phyloP scores from a whole-genome alignment of 2,888 invertebrate species.

The Erebia aethiops region DNA sequence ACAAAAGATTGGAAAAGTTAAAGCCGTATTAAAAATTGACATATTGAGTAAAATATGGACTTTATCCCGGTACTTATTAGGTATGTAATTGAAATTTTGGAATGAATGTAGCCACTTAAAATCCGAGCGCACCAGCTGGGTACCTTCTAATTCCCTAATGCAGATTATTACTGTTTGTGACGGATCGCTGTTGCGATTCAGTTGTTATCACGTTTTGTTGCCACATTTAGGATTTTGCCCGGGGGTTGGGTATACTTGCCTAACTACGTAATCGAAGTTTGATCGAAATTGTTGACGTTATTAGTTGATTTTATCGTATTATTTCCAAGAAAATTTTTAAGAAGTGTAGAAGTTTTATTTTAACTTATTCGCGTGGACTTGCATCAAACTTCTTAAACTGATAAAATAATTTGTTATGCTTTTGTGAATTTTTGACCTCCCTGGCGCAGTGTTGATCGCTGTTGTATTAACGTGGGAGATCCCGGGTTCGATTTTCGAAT shows the following conservation, averaged over 20 bases:
- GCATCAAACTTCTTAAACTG: no score
- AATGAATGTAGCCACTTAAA: conserved; percentile 6
- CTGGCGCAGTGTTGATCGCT: no score
- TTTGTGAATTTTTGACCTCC: no score
- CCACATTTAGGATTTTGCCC: conserved; percentile 5
- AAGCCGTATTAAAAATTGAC: not conserved
- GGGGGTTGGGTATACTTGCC: not conserved
- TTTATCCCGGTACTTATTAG: no score
- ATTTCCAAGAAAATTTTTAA: not conserved
- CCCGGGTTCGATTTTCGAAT: no score
- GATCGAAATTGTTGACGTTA: not conserved
- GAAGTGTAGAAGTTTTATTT: not conserved
- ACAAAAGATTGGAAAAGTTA: no score
- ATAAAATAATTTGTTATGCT: no score
- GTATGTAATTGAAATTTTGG: not conserved
- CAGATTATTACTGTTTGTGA: conserved; percentile 18
- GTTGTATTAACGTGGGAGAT: no score
- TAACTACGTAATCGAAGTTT: not conserved
- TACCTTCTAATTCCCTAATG: conserved; percentile 15
- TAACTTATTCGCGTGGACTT: no score
- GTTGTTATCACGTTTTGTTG: conserved; percentile 10
- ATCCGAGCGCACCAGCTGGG: conserved; percentile 6
- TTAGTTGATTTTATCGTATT: not conserved
- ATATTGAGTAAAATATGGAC: not conserved
- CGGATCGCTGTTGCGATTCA: conserved; percentile 12